These are phyloP conservation scores for Tenthredo mesomela DNA, from an alignment of 2,888 invertebrate genomes.

Conservation along the genomic window DNA sequence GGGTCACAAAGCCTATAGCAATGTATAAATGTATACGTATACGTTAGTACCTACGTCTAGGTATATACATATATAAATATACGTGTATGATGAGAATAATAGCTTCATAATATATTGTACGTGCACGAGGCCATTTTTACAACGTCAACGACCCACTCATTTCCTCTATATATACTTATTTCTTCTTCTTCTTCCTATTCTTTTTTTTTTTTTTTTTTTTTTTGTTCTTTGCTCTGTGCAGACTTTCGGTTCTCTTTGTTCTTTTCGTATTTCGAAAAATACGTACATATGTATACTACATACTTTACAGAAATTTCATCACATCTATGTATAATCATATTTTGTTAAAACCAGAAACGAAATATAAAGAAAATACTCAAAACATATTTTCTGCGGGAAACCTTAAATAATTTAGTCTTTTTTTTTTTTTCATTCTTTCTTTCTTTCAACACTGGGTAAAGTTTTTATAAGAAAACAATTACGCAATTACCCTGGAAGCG, in stretches of 20 bases:
- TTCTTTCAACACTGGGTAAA: not conserved
- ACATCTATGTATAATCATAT: not conserved
- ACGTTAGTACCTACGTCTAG: not conserved
- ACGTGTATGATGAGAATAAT: not conserved
- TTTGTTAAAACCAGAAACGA: no score
- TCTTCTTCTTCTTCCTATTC: not conserved
- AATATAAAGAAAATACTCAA: no score
- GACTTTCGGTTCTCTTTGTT: conserved; percentile 1
- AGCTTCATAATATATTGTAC: conserved; percentile 15
- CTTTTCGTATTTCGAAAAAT: not conserved
- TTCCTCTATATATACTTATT: not conserved
- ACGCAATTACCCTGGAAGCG: not conserved
- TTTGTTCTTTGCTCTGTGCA: not conserved
- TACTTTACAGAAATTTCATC: not conserved
- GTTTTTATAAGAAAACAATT: not conserved
- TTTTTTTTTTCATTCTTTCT: not conserved
- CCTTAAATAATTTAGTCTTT: no score
- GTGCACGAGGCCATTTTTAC: conserved; percentile 30
- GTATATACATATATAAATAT: not conserved
- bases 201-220: not conserved
- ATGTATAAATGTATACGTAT: not conserved
- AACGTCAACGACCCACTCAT: conserved; percentile 45
- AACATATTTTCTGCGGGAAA: no score
- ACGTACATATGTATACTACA: not conserved
- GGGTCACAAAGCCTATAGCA: not conserved